Evolutionary conservation across 2,888 invertebrate genomes (phyloP).

Genomic region (Chironomus tentans): DNA sequence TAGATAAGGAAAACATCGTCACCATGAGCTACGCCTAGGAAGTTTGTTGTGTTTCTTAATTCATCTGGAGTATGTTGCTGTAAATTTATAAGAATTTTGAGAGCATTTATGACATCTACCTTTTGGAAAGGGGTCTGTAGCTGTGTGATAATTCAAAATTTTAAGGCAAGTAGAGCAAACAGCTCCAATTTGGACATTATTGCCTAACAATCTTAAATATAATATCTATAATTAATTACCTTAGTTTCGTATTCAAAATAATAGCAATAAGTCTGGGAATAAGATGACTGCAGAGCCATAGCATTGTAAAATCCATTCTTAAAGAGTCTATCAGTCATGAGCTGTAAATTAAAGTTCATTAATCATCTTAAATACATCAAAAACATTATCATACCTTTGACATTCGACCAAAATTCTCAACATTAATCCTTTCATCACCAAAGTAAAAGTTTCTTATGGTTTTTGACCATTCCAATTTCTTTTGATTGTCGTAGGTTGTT

Average conservation of each 20-base stretch:
- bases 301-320: slow-evolving; percentile 49
- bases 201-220: no score
- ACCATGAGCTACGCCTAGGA: slow-evolving; percentile 52
- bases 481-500: slow-evolving; percentile 43
- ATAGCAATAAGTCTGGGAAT: slow-evolving; percentile 55
- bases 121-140: no score
- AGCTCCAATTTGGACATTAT: no score
- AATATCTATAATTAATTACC: background rate
- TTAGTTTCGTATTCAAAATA: slow-evolving; percentile 43
- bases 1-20: slow-evolving; percentile 50
- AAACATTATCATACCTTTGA: background rate
- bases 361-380: background rate
- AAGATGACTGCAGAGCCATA: slow-evolving; percentile 50
- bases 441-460: slow-evolving; percentile 51
- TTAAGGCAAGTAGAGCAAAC: no score
- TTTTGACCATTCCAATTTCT: slow-evolving; percentile 43
- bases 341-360: slow-evolving; percentile 37
- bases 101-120: no score
- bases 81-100: slow-evolving; percentile 43
- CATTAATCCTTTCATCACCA: slow-evolving; percentile 44
- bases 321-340: slow-evolving; percentile 58
- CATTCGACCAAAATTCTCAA: slow-evolving; percentile 39
- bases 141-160: no score
- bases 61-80: slow-evolving; percentile 41
- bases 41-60: background rate